Percentiles rank a stretch among this genome's conserved stretches.
Conservation (phyloP, 2,797 vertebrate species). For the Labroides dimidiatus region DNA sequence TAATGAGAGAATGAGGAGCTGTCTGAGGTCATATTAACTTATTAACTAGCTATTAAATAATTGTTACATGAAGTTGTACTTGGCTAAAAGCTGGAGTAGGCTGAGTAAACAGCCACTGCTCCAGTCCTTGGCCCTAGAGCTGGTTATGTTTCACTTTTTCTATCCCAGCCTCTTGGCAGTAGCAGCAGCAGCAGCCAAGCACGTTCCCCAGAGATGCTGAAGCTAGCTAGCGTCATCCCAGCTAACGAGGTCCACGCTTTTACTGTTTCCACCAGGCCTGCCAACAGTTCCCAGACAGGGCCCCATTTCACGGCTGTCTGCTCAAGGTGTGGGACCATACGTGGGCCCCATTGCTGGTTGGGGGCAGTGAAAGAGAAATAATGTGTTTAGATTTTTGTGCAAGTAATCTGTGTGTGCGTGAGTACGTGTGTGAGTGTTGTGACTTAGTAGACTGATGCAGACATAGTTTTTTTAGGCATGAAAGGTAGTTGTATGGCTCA, state of each 20-base stretch:
- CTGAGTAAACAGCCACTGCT: slow-evolving; percentile 27
- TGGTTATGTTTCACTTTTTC: slow-evolving; percentile 56
- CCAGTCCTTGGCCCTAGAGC: slow-evolving; percentile 37
- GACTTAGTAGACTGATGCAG: slow-evolving; percentile 50
- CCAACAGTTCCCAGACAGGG: slow-evolving; percentile 71
- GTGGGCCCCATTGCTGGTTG: slow-evolving; percentile 50
- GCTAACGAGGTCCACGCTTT: slow-evolving; percentile 77
- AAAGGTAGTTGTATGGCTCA: slow-evolving; percentile 38
- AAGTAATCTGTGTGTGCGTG: slow-evolving; percentile 11
- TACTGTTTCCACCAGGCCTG: slow-evolving; percentile 73
- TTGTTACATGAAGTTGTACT: slow-evolving; percentile 32
- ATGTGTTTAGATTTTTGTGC: slow-evolving; percentile 57
- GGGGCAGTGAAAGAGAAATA: slow-evolving; percentile 56
- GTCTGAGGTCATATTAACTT: slow-evolving; percentile 33
- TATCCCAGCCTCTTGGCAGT: slow-evolving; percentile 48
- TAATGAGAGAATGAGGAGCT: slow-evolving; percentile 40
- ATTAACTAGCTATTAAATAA: slow-evolving; percentile 41
- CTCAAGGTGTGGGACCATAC: slow-evolving; percentile 71
- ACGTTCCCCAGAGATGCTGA: slow-evolving; percentile 42
- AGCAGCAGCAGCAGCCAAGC: slow-evolving; percentile 64
- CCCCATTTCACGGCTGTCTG: slow-evolving; percentile 74
- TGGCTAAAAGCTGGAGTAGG: slow-evolving; percentile 17
- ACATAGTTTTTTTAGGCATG: slow-evolving; percentile 26
- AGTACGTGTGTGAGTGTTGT: slow-evolving; percentile 21
- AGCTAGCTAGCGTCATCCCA: slow-evolving; percentile 62